These are phyloP conservation scores for Elanoides forficatus DNA, from an alignment of 2,113 vertebrate genomes.

Conservation along the genomic window DNA sequence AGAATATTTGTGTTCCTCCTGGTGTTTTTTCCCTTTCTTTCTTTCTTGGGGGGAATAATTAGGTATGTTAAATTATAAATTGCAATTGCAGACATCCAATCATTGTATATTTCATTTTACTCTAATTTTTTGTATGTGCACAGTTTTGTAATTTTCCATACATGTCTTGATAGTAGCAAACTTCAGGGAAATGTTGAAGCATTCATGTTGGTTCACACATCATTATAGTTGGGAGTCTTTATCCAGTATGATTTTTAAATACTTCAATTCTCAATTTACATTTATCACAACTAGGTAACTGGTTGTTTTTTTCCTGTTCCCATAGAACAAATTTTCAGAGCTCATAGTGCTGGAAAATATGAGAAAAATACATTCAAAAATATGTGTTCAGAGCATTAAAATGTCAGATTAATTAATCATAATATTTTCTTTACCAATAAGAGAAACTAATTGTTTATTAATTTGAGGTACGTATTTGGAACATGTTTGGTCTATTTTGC, in stretches of 20 bases:
- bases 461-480: neutral
- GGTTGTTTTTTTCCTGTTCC: neutral
- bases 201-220: neutral
- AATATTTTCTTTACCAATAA: neutral
- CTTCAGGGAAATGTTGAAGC: neutral
- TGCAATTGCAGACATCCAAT: neutral
- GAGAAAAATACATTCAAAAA: neutral
- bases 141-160: neutral
- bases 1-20: neutral
- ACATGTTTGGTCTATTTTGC: neutral
- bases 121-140: neutral
- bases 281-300: neutral
- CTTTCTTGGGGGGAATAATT: neutral
- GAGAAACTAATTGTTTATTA: neutral
- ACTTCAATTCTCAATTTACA: neutral
- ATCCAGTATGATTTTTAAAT: neutral
- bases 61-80: neutral
- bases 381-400: neutral
- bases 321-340: neutral
- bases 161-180: neutral
- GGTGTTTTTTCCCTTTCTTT: rapidly evolving
- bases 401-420: neutral
- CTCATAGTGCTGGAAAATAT: neutral
- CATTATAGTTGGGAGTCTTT: neutral
- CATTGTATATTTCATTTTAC: neutral